A percentile compares a stretch with the other conserved stretches of the same genome.
Conservation (phyloP, 2,888 invertebrate species). For the Scaptomyza polygonia region DNA sequence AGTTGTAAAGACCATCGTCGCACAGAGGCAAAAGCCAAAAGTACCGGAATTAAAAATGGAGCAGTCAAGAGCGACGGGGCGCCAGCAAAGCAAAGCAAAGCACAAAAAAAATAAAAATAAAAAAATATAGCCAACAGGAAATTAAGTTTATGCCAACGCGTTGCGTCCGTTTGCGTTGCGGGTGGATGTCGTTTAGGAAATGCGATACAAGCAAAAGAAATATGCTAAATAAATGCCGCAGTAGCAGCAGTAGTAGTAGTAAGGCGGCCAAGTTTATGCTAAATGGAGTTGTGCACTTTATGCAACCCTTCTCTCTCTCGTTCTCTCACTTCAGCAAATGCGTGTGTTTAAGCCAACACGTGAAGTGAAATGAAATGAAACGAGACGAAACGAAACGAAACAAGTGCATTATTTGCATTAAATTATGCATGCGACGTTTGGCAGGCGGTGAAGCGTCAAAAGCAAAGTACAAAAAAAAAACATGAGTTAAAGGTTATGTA, state of each 20-base stretch:
- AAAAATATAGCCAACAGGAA: constrained; percentile 69
- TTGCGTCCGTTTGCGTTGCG: constrained; percentile 39
- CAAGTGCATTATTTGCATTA: constrained; percentile 80
- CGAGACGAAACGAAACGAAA: constrained; percentile 76
- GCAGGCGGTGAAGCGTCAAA: constrained; percentile 57
- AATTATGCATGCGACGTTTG: constrained; percentile 75
- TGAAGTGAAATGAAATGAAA: constrained; percentile 74
- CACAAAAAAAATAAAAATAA: too few species aligned
- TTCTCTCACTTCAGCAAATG: neutral
- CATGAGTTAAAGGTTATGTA: neutral
- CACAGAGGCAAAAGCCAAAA: constrained; percentile 26
- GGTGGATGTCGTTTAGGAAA: constrained; percentile 47
- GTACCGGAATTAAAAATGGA: constrained; percentile 65
- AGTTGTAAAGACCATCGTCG: constrained; percentile 52
- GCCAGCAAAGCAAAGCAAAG: constrained; percentile 27
- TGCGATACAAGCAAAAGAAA: constrained; percentile 70
- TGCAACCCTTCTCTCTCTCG: constrained; percentile 1
- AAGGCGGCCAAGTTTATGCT: constrained; percentile 62
- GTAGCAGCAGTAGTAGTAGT: constrained; percentile 17
- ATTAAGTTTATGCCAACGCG: constrained; percentile 72
- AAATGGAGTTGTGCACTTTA: constrained; percentile 73
- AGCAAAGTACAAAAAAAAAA: constrained; percentile 35
- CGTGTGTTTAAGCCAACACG: constrained; percentile 61
- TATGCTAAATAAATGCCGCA: constrained; percentile 71
- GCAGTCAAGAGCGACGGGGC: constrained; percentile 37